These are phyloP conservation scores for Simalia tracyae DNA, from an alignment of 2,797 vertebrate genomes.

Conservation along the genomic window DNA sequence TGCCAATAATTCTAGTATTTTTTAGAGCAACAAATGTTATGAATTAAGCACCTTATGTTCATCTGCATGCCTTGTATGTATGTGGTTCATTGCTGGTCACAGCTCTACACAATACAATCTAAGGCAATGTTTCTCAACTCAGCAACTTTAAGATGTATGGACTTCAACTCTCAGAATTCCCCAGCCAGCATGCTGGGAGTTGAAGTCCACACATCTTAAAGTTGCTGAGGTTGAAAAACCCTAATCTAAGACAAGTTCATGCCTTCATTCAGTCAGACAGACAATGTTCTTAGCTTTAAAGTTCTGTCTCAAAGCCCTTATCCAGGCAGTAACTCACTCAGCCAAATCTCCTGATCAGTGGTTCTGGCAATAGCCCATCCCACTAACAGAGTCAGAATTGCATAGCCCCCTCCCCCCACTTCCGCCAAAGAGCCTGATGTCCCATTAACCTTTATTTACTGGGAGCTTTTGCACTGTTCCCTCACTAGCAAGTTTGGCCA, in stretches of 20 bases:
- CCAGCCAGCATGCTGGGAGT: neutral
- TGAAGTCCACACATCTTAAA: neutral
- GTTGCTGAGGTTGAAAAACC: neutral
- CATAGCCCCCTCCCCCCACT: neutral
- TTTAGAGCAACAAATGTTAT: slow-evolving; percentile 26
- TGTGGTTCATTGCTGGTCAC: slow-evolving; percentile 17
- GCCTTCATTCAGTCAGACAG: neutral
- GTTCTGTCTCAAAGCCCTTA: neutral
- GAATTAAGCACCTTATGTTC: slow-evolving; percentile 51
- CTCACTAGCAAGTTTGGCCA: neutral
- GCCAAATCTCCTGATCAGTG: neutral
- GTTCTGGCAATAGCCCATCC: neutral
- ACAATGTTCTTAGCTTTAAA: neutral
- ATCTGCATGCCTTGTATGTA: slow-evolving; percentile 23
- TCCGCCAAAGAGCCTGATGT: neutral
- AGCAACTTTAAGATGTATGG: neutral
- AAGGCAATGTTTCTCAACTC: slow-evolving; percentile 6
- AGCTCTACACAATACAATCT: neutral
- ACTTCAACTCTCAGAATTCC: neutral
- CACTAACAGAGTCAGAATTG: neutral
- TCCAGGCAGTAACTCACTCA: neutral
- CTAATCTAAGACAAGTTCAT: neutral
- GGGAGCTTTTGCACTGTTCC: neutral
- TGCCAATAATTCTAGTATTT: slow-evolving; percentile 55
- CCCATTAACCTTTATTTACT: neutral